phyloP scores from a whole-genome alignment of 1,140 invertebrate species.

The Andricus grossulariae region DNA sequence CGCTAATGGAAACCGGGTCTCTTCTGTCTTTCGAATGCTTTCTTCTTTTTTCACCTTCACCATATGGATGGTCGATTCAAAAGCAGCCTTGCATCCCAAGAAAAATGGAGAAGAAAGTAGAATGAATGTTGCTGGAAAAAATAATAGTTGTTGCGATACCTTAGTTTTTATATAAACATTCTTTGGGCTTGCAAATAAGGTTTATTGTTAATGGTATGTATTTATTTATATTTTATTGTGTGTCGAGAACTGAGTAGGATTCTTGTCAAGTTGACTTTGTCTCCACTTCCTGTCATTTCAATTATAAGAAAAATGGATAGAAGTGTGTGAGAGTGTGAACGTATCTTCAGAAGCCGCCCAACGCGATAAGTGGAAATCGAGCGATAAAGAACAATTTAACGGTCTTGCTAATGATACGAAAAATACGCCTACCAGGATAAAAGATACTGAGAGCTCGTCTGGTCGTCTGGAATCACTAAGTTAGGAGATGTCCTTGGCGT shows the following conservation, averaged over 20 bases:
- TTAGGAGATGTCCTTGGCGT: slow-evolving; percentile 2
- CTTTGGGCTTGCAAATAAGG: no score
- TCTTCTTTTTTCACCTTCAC: slow-evolving; percentile 35
- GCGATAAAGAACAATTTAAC: slow-evolving; percentile 66
- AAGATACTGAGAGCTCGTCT: slow-evolving; percentile 49
- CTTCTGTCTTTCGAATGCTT: slow-evolving; percentile 43
- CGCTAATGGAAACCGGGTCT: slow-evolving; percentile 24
- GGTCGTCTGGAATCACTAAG: slow-evolving; percentile 5
- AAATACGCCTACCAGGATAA: slow-evolving; percentile 66
- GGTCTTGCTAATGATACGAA: slow-evolving; percentile 67
- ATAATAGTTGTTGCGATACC: background rate
- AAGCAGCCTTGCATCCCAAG: background rate
- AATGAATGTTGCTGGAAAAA: no score
- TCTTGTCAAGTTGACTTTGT: background rate
- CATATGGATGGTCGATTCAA: background rate
- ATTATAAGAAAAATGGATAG: background rate
- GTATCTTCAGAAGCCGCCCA: slow-evolving; percentile 66
- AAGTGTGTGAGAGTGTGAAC: slow-evolving; percentile 10
- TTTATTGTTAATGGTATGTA: background rate
- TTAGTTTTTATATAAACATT: background rate
- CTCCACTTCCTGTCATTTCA: slow-evolving; percentile 14
- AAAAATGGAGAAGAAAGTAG: background rate
- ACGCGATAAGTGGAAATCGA: slow-evolving; percentile 47
- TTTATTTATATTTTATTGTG: background rate
- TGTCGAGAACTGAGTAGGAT: background rate